A percentile compares a stretch with the other conserved stretches of the same genome.
These are phyloP conservation scores for Drosophila seguyi DNA, from an alignment of 1,140 invertebrate genomes.

Conservation along the genomic window DNA sequence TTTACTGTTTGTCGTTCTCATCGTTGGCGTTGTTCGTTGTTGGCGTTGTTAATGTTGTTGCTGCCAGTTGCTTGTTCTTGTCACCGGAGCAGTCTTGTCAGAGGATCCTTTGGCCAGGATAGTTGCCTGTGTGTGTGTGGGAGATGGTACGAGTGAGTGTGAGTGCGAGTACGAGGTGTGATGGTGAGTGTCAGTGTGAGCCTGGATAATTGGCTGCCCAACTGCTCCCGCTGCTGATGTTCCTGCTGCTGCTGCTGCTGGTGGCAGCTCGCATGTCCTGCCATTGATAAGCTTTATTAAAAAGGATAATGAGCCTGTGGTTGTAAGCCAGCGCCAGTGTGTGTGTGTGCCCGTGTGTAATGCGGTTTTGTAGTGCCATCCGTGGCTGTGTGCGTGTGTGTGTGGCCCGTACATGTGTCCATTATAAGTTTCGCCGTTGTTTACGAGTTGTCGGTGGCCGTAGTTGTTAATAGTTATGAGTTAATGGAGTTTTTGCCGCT, in stretches of 20 bases:
- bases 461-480: constrained; percentile 82
- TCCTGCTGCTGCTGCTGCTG: constrained; percentile 22
- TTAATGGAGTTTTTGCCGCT: constrained; percentile 73
- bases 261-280: constrained; percentile 80
- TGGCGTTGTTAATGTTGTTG: constrained; percentile 33
- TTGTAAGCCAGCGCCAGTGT: constrained; percentile 33
- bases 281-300: constrained; percentile 84
- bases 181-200: constrained; percentile 20
- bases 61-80: constrained; percentile 52
- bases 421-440: constrained; percentile 79
- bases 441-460: constrained; percentile 69
- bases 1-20: constrained; percentile 79
- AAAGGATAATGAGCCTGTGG: constrained; percentile 82
- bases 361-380: constrained; percentile 57
- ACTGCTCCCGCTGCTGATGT: constrained; percentile 36
- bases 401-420: constrained; percentile 70
- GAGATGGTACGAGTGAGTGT: not conserved
- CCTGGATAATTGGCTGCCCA: constrained; percentile 53
- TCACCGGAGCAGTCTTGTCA: constrained; percentile 51
- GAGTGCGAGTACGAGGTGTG: constrained; percentile 18
- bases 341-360: constrained; percentile 40
- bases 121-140: constrained; percentile 5
- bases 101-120: constrained; percentile 23
- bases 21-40: constrained; percentile 48
- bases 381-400: constrained; percentile 1